These are phyloP conservation scores for Mesocricetus auratus DNA, from an alignment of 2,113 vertebrate species.

Conservation along the genomic window DNA sequence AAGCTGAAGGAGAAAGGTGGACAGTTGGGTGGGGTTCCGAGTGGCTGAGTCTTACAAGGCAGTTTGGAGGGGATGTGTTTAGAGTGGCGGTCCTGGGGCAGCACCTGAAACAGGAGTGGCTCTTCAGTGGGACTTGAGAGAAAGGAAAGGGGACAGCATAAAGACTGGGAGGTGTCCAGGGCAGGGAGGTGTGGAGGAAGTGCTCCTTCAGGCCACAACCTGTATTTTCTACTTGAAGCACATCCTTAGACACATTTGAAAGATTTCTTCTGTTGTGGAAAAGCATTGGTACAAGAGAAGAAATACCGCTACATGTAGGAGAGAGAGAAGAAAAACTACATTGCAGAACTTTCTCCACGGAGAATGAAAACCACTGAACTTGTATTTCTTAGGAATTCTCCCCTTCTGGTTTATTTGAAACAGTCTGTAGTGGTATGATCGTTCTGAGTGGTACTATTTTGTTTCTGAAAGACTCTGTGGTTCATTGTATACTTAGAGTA, in stretches of 20 bases:
- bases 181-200: background rate
- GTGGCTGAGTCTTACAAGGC: background rate
- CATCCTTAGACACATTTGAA: background rate
- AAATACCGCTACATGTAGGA: background rate
- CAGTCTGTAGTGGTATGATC: background rate
- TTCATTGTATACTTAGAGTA: background rate
- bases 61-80: background rate
- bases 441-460: background rate
- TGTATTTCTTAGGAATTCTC: background rate
- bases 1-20: background rate
- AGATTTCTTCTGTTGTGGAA: conserved; percentile 20
- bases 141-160: background rate
- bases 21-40: background rate
- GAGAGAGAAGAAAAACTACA: background rate
- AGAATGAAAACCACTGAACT: background rate
- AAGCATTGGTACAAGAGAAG: background rate
- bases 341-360: background rate
- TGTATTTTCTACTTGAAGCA: background rate
- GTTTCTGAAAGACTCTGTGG: background rate
- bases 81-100: background rate
- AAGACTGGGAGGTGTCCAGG: background rate
- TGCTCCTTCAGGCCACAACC: background rate
- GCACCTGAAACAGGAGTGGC: background rate
- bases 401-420: background rate
- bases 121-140: background rate